Percentiles rank a stretch among this genome's conserved stretches.
These are phyloP conservation scores for Semicossyphus pulcher DNA, from an alignment of 2,113 vertebrate genomes.

Conservation along the genomic window DNA sequence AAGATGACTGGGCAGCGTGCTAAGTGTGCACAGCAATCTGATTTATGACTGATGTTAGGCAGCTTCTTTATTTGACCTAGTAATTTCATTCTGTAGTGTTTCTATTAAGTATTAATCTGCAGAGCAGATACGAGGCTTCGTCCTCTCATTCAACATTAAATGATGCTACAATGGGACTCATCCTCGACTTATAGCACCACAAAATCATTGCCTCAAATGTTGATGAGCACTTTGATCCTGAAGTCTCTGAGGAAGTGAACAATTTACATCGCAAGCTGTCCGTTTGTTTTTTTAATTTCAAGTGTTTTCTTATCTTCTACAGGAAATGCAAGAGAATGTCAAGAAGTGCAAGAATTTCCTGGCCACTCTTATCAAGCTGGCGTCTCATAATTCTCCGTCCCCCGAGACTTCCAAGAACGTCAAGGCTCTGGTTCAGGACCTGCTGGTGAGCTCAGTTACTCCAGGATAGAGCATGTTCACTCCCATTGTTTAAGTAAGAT, in stretches of 20 bases:
- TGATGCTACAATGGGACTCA: not conserved
- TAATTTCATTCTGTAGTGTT: no score
- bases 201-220: not conserved
- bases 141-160: not conserved
- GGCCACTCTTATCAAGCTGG: slow-evolving; percentile 91
- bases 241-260: not conserved
- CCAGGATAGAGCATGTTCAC: not conserved
- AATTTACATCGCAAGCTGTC: not conserved
- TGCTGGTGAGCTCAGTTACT: slow-evolving; percentile 84
- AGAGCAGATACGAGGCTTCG: not conserved
- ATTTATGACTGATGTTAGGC: slow-evolving; percentile 33
- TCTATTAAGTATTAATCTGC: no score
- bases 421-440: slow-evolving; percentile 90
- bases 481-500: no score
- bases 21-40: slow-evolving; percentile 11
- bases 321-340: slow-evolving; percentile 94
- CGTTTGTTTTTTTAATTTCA: not conserved
- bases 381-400: slow-evolving; percentile 89
- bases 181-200: not conserved
- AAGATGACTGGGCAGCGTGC: slow-evolving; percentile 23
- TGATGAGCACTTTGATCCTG: not conserved
- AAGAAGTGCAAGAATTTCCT: slow-evolving; percentile 94
- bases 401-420: slow-evolving; percentile 91
- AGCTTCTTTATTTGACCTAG: slow-evolving; percentile 6
- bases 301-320: slow-evolving; percentile 23